Base-by-base conservation (phyloP, 2,797 vertebrate species). In the Microctenopoma stevenorrisi region DNA sequence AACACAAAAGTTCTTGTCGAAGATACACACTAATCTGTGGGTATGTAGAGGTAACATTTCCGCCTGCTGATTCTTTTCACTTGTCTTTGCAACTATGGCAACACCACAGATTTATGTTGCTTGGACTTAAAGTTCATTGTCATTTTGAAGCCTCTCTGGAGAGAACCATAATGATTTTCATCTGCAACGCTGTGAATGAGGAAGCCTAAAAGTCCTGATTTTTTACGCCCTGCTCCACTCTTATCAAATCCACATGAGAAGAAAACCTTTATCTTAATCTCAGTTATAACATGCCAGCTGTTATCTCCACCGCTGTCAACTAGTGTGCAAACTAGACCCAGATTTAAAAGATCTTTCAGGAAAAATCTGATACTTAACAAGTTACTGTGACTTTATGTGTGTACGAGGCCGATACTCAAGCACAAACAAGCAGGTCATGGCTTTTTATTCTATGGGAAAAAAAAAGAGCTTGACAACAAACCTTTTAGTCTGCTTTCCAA, bases 161-260 rank as follows among this genome's bases (percentile, higher is more conserved):
- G 58, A 74, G 57, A 63, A 52, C 64, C 64, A 28, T 35, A 43
- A 50, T 9, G 63, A 51, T 64, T 68, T 67, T 74, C 25, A 54
- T 43, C 56, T 65, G 51, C 79, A 71, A 72, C 48, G 11, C 26
- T 35, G 63, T 72, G 73, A 76, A 84, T 74, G 72, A 63, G 72
- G 63, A 61, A 62, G 59, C 55, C 47, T 30, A 60, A 77, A 73
- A 76, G 74, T 83, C 74, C 75, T 69, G 69, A 86, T 88, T 85
- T 81, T 55, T 62, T 80, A 77, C 84, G 88, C 70, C 57, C 49
- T 84, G 83, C 73, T 87, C 37, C 51, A 65, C 47, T 74, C 65
- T 85, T 82, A 82, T 80, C 76, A 69, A 50, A 78, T 82, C 60
- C 64, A 60, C 54, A 58, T 38, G 28, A n/a, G 48, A 77, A 68